Evolutionary conservation across 2,888 invertebrate genomes (phyloP), one percentile per base, ranked within the genome.

Genomic region (Thymelicus sylvestris): DNA sequence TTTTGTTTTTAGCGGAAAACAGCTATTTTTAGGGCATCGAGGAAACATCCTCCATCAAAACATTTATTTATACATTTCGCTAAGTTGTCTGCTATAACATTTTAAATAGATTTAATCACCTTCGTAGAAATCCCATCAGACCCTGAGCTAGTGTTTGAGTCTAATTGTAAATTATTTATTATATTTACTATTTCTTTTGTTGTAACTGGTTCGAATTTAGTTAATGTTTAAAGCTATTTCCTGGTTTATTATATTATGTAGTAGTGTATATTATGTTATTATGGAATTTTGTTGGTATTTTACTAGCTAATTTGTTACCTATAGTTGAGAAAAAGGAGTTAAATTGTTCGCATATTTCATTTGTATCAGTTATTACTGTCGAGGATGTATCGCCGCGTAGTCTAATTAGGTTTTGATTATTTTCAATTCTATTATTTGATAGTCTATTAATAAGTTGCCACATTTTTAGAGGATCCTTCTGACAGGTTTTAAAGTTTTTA

Each of bases 1-100:
- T 19, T 19, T 19, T 19, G 19, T 19, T 19, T 19, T 19, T 19
- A 19, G 19, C 19, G 19, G 19, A 19, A 19, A 19, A 19, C 72
- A 1, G 72, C 70, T 13, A 73, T 72, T 55, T 75, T 52, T 4
- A 52, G 52, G 1, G 7, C 7, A 8, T 52, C 52, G 5, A 19
- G 52, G 19, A 52, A 52, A 8, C 7, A 19, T 52, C 52, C 52
- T 52, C 0, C 2, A 3, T 6, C 7, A 7, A 52, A 8, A 8
- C 52, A 52, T 3, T 52, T 8, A 8, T 19, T 52, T 7, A 52
- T 19, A 52, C 52, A 52, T 7, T 52, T 6, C 7, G 52, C 19
- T 52, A 52, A 52, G 5, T 19, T 52, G 2, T 52, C 19, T 1
- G 12, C 19, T 19, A 52, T 52, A 4, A 52, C 3, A 7, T 52